Percentiles rank a stretch among this genome's conserved stretches.
Conservation (phyloP, 1,140 invertebrate genomes). For the Tenebrio molitor region DNA sequence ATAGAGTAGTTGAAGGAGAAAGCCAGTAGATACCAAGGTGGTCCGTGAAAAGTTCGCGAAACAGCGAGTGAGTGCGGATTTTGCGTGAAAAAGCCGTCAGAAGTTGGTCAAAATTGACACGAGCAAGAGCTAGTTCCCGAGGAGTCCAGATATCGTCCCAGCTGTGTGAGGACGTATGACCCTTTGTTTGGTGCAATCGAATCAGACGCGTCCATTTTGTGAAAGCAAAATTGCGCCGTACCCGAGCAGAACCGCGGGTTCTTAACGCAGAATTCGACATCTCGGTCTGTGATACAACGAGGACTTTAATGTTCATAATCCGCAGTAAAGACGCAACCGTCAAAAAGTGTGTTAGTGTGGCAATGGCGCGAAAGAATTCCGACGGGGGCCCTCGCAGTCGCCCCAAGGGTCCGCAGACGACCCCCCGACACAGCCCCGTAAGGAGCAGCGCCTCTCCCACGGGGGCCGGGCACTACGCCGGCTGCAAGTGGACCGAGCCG, state of each 20-base stretch:
- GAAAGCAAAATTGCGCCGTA: conserved; percentile 46
- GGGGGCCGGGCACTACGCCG: conserved; percentile 69
- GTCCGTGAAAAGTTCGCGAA: conserved; percentile 17
- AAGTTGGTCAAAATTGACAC: not conserved
- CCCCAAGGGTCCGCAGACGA: conserved; percentile 2
- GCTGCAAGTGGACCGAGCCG: conserved; percentile 74
- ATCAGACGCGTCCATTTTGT: conserved; percentile 48
- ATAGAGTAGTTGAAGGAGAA: conserved; percentile 26
- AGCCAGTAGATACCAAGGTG: conserved; percentile 6
- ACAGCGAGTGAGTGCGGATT: too few relatives aligned
- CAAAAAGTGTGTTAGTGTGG: conserved; percentile 31
- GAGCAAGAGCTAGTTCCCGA: not conserved
- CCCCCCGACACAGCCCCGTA: conserved; percentile 36
- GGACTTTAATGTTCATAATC: conserved; percentile 28
- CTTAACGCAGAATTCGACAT: conserved; percentile 39
- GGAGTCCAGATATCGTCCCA: too few relatives aligned
- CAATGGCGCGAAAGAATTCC: conserved; percentile 16
- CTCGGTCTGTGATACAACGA: conserved; percentile 49
- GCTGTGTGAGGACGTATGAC: too few relatives aligned
- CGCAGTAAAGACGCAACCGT: conserved; percentile 39
- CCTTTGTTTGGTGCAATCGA: conserved; percentile 47
- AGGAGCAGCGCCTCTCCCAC: conserved; percentile 54
- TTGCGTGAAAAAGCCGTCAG: not conserved
- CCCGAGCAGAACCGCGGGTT: conserved; percentile 9
- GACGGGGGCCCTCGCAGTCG: not conserved